Evolutionary conservation across 2,113 vertebrate genomes (phyloP), one percentile per base, ranked within the genome.

Genomic region (Aspidoscelis tigris): DNA sequence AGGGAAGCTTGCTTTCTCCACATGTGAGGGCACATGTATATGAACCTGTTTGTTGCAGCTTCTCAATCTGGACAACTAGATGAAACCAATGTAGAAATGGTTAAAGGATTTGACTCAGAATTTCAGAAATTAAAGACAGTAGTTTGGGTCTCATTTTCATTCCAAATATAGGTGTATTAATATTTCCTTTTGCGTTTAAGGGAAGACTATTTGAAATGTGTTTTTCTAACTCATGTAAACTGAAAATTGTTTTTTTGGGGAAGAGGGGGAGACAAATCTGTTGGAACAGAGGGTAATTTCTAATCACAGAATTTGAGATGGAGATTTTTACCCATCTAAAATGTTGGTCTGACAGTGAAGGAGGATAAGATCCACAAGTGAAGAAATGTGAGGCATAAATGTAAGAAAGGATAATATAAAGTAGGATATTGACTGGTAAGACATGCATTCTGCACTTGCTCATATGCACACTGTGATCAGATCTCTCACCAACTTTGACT

Each of bases 1-100:
- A 90, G 88, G 90, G 85, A 88, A 86, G 68, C 81, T 83, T 75
- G 75, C 80, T 92, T 88, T 83, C 81, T 6, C 39, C 87, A 83
- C 26, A 69, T 69, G 10, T 61, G 16, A 64, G 24, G 22, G 68
- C 14, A 14, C 7, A 55, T 88, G 80, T 2, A 18, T 39, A 65
- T 91, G 47, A 6, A 10, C 89, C 89, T 89, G 75, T 92, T 14
- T 70, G 68, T 39, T 61, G 58, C 58, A 61, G 58, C 14, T 18
- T 18, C 58, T 61, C 58, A 61, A 16, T 61, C 14, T 61, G 58
- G 58, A 61, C 58, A 14, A 61, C 18, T 61, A 16, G 39, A 83
- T 47, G 65, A 44, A 71, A 47, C 90, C 84, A 84, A 75, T 75
- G 88, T 90, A 89, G 20, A 86, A 90, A 89, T 16, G 85, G 1